Percentiles rank a stretch among this genome's conserved stretches.
Evolutionary conservation across 2,113 vertebrate genomes (phyloP).

Genomic region (Carassius gibelio): DNA sequence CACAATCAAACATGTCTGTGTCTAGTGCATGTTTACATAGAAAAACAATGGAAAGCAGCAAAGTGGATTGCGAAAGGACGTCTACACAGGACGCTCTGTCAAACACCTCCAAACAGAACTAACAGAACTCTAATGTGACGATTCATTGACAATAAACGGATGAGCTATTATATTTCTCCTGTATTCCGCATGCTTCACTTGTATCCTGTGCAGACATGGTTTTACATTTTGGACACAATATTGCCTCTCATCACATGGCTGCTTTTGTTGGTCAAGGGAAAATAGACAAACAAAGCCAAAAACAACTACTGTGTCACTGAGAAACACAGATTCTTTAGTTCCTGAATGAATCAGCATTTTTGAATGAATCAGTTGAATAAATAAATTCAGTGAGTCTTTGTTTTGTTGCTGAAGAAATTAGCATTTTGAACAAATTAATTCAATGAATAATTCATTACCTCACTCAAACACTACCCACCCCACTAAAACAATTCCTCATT

Average conservation of each 20-base stretch:
- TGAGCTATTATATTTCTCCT: too few relatives aligned
- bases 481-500: not conserved
- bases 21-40: not conserved
- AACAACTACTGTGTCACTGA: not conserved
- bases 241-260: not conserved
- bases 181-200: not conserved
- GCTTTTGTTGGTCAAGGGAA: not conserved
- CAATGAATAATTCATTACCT: not conserved
- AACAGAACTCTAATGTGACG: too few relatives aligned
- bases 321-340: not conserved
- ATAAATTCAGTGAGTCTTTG: not conserved
- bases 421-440: not conserved
- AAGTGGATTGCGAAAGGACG: not conserved
- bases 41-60: not conserved
- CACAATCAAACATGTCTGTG: not conserved
- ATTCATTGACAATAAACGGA: too few relatives aligned
- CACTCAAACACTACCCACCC: not conserved
- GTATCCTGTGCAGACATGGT: not conserved
- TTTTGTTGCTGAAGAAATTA: too few relatives aligned
- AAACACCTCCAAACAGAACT: too few relatives aligned
- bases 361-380: not conserved
- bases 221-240: not conserved
- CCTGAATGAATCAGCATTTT: not conserved
- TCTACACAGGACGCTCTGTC: too few relatives aligned
- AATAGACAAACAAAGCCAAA: not conserved